Evolutionary conservation across 2,797 vertebrate species (phyloP).

Genomic region (Protonibea diacanthus): DNA sequence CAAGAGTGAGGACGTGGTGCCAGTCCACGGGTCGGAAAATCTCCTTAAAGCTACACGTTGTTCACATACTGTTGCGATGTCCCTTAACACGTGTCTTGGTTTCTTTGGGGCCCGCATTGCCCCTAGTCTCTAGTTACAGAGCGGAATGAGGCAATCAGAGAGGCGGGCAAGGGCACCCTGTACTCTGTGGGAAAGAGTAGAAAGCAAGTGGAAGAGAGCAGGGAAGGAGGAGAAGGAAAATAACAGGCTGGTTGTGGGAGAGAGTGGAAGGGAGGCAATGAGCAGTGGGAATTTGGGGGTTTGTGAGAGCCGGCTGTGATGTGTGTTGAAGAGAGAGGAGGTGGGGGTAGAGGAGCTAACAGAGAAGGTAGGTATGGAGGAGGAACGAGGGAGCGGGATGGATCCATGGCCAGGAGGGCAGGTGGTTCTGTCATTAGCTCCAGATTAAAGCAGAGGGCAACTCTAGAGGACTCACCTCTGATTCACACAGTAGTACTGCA

Average conservation of each 20-base stretch:
- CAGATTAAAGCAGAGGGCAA: constrained; percentile 82
- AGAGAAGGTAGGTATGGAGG: constrained; percentile 15
- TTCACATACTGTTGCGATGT: constrained; percentile 45
- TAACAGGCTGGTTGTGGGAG: constrained; percentile 48
- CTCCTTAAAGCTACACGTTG: constrained; percentile 56
- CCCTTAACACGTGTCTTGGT: constrained; percentile 58
- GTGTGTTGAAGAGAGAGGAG: constrained; percentile 11
- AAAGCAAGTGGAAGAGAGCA: constrained; percentile 35
- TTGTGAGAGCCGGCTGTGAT: constrained; percentile 42
- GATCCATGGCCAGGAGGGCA: constrained; percentile 60
- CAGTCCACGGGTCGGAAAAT: constrained; percentile 49
- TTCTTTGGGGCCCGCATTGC: constrained; percentile 50
- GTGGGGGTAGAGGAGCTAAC: constrained; percentile 8
- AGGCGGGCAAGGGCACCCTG: constrained; percentile 67
- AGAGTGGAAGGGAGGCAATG: constrained; percentile 56
- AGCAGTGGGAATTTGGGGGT: constrained; percentile 60
- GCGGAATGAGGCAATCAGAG: constrained; percentile 65
- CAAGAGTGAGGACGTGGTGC: constrained; percentile 23
- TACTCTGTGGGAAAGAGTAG: constrained; percentile 43
- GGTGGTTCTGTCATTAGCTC: constrained; percentile 80
- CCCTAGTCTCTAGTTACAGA: constrained; percentile 65
- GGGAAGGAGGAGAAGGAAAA: constrained; percentile 35
- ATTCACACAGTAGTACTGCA: constrained; percentile 78
- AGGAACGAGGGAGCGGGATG: background rate
- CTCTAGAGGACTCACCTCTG: constrained; percentile 80